A percentile compares a stretch with the other conserved stretches of the same genome.
These are phyloP conservation scores for Brachionus manjavacas DNA, from an alignment of 1,140 invertebrate species.

Conservation along the genomic window DNA sequence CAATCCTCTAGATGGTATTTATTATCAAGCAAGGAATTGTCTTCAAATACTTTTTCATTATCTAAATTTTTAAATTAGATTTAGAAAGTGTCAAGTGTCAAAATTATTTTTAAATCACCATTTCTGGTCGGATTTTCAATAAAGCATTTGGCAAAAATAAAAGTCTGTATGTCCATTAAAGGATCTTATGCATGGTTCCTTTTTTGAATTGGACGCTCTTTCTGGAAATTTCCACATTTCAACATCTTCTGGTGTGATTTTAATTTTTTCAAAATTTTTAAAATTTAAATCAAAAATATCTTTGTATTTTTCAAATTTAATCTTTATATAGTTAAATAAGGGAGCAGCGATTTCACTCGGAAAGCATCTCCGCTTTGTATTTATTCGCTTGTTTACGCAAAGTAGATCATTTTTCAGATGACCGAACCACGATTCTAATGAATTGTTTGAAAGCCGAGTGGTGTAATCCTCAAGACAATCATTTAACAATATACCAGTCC, in stretches of 20 bases:
- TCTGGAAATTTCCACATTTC: background rate
- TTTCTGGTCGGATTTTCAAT: background rate
- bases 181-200: background rate
- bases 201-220: background rate
- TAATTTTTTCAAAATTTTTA: background rate
- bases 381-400: background rate
- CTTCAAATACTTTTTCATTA: background rate
- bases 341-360: background rate
- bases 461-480: background rate
- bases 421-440: background rate
- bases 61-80: background rate
- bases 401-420: constrained; percentile 9
- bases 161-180: background rate
- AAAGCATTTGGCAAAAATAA: background rate
- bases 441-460: constrained; percentile 9
- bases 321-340: background rate
- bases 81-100: no score
- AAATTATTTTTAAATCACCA: background rate
- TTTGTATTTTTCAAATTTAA: background rate
- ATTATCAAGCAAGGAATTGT: background rate
- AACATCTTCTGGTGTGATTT: background rate
- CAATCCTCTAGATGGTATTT: background rate
- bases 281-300: background rate
- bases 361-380: background rate
- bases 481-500: background rate